A percentile compares a stretch with the other conserved stretches of the same genome.
phyloP scores from a whole-genome alignment of 2,888 invertebrate species.

The Chalcosyrphus nemorum region DNA sequence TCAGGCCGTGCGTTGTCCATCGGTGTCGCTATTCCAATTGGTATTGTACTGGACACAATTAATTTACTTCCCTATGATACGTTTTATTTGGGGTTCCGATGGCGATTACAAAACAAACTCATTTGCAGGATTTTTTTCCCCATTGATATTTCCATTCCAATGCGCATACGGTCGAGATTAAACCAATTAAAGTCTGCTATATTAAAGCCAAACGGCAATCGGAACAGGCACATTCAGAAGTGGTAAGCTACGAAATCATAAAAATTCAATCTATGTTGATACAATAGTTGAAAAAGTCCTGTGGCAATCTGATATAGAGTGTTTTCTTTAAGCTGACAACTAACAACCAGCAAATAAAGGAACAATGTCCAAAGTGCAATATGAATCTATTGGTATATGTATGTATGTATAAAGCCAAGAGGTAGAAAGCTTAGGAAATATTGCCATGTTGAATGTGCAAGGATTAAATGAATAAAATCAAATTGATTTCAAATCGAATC shows the following conservation, averaged over 20 bases:
- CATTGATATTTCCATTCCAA: conserved; percentile 10
- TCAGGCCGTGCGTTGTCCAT: neutral
- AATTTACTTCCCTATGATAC: conserved; percentile 40
- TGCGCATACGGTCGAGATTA: neutral
- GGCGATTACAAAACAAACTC: conserved; percentile 27
- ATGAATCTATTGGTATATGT: neutral
- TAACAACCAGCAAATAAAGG: no score
- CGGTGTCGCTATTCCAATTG: neutral
- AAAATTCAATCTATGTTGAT: no score
- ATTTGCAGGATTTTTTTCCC: conserved; percentile 10
- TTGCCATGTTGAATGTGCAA: neutral
- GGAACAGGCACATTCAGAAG: no score
- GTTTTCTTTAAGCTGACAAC: no score
- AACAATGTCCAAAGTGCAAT: no score
- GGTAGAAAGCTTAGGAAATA: neutral
- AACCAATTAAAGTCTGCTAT: neutral
- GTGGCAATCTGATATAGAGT: no score
- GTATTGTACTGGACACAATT: conserved; percentile 32
- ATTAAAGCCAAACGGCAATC: no score
- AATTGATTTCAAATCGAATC: neutral
- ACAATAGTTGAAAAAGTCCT: no score
- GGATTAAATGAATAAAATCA: neutral
- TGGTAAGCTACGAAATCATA: no score
- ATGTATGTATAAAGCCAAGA: neutral
- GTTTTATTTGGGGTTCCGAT: conserved; percentile 15